Evolutionary conservation across 2,888 invertebrate species (phyloP).

Genomic region (Lepidochrysops patricia): DNA sequence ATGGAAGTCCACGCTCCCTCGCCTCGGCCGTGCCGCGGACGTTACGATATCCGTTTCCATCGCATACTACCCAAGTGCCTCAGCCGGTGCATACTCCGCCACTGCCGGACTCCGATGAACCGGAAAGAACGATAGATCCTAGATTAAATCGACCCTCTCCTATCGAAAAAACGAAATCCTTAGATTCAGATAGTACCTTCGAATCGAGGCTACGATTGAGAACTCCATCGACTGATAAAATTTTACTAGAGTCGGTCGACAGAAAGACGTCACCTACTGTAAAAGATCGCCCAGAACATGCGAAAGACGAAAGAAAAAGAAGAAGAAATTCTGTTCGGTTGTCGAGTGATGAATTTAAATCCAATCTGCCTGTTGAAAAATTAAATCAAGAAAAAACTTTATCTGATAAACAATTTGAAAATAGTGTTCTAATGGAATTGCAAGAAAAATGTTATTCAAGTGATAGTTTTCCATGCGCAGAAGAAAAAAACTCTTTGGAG

Average conservation of each 20-base stretch:
- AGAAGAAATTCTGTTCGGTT: constrained; percentile 23
- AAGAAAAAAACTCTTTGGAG: constrained; percentile 17
- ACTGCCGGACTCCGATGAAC: constrained; percentile 33
- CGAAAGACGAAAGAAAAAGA: constrained; percentile 32
- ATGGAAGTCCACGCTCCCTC: constrained; percentile 56
- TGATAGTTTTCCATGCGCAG: constrained; percentile 16
- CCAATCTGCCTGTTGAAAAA: constrained; percentile 27
- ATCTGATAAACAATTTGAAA: constrained; percentile 18
- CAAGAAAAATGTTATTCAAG: constrained; percentile 20
- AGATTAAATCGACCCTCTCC: constrained; percentile 27
- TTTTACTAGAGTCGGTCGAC: constrained; percentile 32
- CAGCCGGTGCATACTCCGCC: constrained; percentile 7
- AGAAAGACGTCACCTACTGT: constrained; percentile 34
- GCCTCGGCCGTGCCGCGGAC: constrained; percentile 34
- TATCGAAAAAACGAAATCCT: constrained; percentile 34
- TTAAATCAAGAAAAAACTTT: constrained; percentile 17
- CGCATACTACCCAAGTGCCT: constrained; percentile 71
- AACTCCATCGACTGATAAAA: constrained; percentile 46
- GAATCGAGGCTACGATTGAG: constrained; percentile 71
- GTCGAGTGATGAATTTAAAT: constrained; percentile 30
- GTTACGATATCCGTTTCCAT: constrained; percentile 64
- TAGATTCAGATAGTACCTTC: constrained; percentile 37
- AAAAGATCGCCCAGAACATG: constrained; percentile 32
- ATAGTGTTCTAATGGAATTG: constrained; percentile 16
- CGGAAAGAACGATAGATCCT: constrained; percentile 17